Evolutionary conservation across 1,140 invertebrate species (phyloP).

Genomic region (Drosophila ficusphila): DNA sequence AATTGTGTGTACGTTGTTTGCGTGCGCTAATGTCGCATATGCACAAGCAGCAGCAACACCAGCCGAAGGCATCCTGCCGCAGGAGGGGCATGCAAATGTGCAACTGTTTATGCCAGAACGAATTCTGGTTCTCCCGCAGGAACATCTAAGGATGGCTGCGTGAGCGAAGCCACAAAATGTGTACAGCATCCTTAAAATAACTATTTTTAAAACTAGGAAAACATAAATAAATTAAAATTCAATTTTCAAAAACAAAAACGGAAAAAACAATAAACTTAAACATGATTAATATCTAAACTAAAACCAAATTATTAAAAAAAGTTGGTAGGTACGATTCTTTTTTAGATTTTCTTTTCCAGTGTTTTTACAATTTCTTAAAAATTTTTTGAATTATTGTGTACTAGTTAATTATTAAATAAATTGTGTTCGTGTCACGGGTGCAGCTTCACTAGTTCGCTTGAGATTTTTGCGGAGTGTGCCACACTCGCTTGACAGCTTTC

Average conservation of each 20-base stretch:
- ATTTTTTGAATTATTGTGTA: no score
- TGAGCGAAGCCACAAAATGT: background rate
- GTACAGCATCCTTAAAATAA: no score
- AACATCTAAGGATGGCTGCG: constrained; percentile 12
- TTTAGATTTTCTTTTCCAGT: no score
- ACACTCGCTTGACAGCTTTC: constrained; percentile 61
- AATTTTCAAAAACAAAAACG: no score
- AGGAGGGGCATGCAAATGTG: constrained; percentile 62
- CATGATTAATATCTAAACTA: no score
- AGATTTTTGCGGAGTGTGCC: constrained; percentile 52
- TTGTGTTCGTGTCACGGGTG: constrained; percentile 1
- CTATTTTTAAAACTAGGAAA: no score
- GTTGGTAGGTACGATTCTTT: no score
- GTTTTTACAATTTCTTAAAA: no score
- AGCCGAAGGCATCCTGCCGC: constrained; percentile 8
- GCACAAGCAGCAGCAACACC: constrained; percentile 49
- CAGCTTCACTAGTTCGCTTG: constrained; percentile 32
- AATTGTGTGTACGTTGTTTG: constrained; percentile 81
- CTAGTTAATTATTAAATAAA: no score
- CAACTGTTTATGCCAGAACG: constrained; percentile 67
- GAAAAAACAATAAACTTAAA: no score
- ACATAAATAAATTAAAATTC: no score
- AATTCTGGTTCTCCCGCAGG: background rate
- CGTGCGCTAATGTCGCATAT: constrained; percentile 80
- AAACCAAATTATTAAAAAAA: no score